Evolutionary conservation across 2,888 invertebrate genomes (phyloP).

Genomic region (Stenodera caucasica): DNA sequence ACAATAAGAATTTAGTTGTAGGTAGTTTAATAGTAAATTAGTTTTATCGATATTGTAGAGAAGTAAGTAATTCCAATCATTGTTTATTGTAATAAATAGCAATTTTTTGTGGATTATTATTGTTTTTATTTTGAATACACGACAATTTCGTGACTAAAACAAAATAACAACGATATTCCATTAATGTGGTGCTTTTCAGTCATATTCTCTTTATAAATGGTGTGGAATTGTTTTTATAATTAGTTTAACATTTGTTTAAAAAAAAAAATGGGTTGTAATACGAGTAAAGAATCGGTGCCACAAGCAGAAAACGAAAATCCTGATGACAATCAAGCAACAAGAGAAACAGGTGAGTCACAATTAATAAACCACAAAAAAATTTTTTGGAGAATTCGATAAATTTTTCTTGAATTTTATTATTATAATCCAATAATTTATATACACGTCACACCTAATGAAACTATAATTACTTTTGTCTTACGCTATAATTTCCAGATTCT

Average conservation of each 20-base stretch:
- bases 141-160: neutral
- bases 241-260: neutral
- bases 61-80: slow-evolving; percentile 10
- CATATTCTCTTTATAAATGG: neutral
- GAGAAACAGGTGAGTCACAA: slow-evolving; percentile 13
- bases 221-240: neutral
- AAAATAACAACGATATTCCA: neutral
- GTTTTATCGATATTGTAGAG: slow-evolving; percentile 3
- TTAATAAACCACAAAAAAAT: too few relatives aligned
- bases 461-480: too few relatives aligned
- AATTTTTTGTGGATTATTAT: neutral
- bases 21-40: neutral
- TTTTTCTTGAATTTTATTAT: neutral
- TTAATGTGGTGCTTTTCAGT: neutral
- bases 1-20: neutral
- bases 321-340: slow-evolving; percentile 26
- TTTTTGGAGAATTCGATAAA: too few relatives aligned
- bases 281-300: slow-evolving; percentile 60
- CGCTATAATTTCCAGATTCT: too few relatives aligned
- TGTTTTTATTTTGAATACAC: neutral
- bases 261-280: slow-evolving; percentile 63
- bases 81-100: neutral
- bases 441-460: too few relatives aligned
- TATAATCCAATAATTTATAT: neutral
- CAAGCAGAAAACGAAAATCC: slow-evolving; percentile 47